Base-by-base conservation (phyloP, 2,888 invertebrate genomes). In the Melinaea menophilus region DNA sequence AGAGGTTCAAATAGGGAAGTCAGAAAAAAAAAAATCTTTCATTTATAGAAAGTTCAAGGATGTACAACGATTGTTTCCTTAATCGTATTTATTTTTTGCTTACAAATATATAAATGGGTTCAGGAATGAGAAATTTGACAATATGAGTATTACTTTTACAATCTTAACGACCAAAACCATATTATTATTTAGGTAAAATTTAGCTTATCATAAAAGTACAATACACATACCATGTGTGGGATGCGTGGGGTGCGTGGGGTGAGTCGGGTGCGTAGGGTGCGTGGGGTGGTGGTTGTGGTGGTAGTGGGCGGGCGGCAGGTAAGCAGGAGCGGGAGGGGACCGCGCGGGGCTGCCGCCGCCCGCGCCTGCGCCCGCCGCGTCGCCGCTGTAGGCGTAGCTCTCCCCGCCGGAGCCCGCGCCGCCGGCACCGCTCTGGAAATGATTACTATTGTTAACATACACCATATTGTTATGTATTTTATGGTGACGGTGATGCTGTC, bases 281-380 rank as follows among this genome's bases (percentile, higher is more conserved):
- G 69, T 37, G 37, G 84, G 76, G 71, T 82, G 85, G 75, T 84
- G 84, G 77, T 68, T 70, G 63, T 69, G 88, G 80, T 83, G 88
- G 82, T 86, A 87, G 78, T 88, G 88, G 73, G 86, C 87, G 71
- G 84, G 88, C 73, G 88, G 87, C 73, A 85, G 81, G 76, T 86
- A 86, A 70, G 85, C 79, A 69, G 87, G 85, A 72, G 86, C 87
- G 61, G 96, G 96, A 76, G 96, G 96, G 31, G 96, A 96, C 77
- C 96, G 92, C 63, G 95, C 93, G 55, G 97, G 96, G 85, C 96
- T 96, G 75, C 95, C 93, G 75, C 95, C 94, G 74, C 75, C 77
- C 62, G 82, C 81, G 74, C 75, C 75, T 62, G 81, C 81, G 70
- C 73, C 73, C 94, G 76, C 92, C 75, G 67, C 73, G 68, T 78